Conservation (phyloP, 2,797 vertebrate species). For the Acipenser oxyrinchus region DNA sequence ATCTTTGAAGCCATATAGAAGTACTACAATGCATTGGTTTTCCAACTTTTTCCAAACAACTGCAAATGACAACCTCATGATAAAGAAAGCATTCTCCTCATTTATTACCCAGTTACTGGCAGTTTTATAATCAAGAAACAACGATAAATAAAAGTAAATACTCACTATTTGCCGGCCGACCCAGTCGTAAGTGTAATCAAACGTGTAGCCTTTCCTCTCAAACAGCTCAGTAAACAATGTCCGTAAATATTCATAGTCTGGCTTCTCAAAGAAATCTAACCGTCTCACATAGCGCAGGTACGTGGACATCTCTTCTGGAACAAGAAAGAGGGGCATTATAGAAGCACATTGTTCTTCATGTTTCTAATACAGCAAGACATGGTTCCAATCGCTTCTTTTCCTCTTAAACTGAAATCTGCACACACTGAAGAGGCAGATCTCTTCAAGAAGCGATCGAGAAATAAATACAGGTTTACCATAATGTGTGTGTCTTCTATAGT, state of each 20-base stretch:
- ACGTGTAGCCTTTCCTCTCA: conserved; percentile 92
- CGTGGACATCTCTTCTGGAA: conserved; percentile 95
- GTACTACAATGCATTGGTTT: neutral
- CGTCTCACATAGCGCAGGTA: conserved; percentile 92
- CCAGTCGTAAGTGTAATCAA: conserved; percentile 96
- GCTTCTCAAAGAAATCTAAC: conserved; percentile 96
- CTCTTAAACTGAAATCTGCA: too few relatives aligned
- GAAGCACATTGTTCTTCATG: neutral
- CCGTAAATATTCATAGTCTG: conserved; percentile 93
- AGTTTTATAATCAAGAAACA: too few relatives aligned
- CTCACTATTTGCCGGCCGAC: conserved; percentile 96
- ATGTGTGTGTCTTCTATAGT: too few relatives aligned
- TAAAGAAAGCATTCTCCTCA: too few relatives aligned
- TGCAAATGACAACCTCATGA: too few relatives aligned
- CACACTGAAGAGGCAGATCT: too few relatives aligned
- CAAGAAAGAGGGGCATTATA: conserved; percentile 6
- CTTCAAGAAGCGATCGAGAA: too few relatives aligned
- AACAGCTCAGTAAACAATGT: conserved; percentile 94
- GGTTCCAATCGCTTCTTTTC: too few relatives aligned
- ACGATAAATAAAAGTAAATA: conserved; percentile 24
- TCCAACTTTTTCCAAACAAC: too few relatives aligned
- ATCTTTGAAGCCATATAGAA: neutral
- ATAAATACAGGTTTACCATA: too few relatives aligned
- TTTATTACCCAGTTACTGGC: too few relatives aligned
- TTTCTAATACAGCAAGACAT: neutral